These are phyloP conservation scores for Mesocricetus auratus DNA, from an alignment of 2,113 vertebrate species.

Conservation along the genomic window DNA sequence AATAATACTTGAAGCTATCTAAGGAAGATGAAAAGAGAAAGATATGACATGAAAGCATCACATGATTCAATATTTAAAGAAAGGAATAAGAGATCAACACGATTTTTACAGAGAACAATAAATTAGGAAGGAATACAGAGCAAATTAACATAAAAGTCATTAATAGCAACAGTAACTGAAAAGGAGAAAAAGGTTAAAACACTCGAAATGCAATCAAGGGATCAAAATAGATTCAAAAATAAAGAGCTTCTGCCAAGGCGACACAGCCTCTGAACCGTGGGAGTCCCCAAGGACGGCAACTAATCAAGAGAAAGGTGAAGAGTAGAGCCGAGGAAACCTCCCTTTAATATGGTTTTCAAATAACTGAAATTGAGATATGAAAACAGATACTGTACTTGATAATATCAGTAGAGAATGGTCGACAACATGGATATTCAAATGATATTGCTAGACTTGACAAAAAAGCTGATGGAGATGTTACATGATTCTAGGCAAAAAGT, in stretches of 20 bases:
- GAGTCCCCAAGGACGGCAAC: neutral
- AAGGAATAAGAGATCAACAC: neutral
- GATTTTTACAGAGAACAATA: neutral
- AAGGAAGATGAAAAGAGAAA: neutral
- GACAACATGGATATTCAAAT: neutral
- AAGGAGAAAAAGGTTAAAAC: no score
- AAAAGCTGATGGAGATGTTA: neutral
- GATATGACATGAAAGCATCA: neutral
- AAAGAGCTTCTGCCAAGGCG: neutral
- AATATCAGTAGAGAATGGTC: neutral
- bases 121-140: neutral
- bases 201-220: neutral
- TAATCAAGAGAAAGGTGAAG: neutral
- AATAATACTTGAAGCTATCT: neutral
- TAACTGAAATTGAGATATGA: neutral
- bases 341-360: neutral
- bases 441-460: neutral
- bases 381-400: neutral
- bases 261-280: fast-evolving
- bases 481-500: neutral
- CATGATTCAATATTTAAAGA: neutral
- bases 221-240: neutral
- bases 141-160: neutral
- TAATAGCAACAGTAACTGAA: neutral
- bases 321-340: neutral